Evolutionary conservation across 2,888 invertebrate genomes (phyloP), one percentile per base, ranked within the genome.

Genomic region (Apamea sordens): DNA sequence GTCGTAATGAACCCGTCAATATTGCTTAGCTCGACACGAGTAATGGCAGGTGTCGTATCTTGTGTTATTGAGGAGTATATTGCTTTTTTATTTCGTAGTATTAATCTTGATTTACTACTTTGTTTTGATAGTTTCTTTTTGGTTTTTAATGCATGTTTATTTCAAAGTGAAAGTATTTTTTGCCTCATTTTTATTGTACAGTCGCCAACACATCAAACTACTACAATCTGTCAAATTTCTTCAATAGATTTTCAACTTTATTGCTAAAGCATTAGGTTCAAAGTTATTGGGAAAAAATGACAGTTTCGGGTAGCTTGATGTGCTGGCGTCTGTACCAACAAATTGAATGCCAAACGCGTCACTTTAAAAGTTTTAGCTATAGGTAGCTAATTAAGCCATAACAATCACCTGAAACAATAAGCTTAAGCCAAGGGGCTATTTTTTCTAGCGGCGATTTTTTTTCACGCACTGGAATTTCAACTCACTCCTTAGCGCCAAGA

Each of bases 1-100:
- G 89, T 83, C 84, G 88, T 94, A 93, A 94, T 92, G 93, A 94
- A 89, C 90, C 89, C 89, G 93, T 94, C 94, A 94, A 94, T 94
- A 94, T 93, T 94, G 92, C 93, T 94, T 94, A 94, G 91, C 80
- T 90, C 90, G 92, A 94, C 92, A 93, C 88, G 82, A 83, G 71
- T 92, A 92, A 93, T 92, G 84, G 90, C 89, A 73, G 82, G 80
- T 87, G 87, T 88, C 83, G 79, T 81, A 56, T 74, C 47, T 11
- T 71, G 15, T 79, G 41, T 5, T 56, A 41, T 63, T 11, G n/a
- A n/a, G 7, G 47, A 10, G 2, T 32, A 15, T 61, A 77, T 1
- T 68, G 2, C 8, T 2, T 50, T 79, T 36, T 8, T 8, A 18
- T 41, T 75, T 56, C 3, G 7, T 28, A 10, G 32, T 24, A 18